Base-by-base conservation (phyloP, 2,888 invertebrate species). In the Eristalinus aeneus region DNA sequence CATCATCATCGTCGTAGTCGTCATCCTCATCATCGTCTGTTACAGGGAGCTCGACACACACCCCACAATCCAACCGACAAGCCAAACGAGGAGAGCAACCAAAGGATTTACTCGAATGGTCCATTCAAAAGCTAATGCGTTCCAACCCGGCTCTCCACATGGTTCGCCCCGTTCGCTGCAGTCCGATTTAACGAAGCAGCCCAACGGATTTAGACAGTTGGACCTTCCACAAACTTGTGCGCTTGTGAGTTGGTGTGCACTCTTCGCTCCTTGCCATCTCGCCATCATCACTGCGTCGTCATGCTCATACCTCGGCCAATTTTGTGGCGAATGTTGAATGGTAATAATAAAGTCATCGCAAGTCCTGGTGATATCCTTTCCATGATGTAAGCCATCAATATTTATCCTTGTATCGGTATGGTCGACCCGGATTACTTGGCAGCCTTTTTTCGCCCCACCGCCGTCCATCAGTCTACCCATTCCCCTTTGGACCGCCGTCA, bases 331-430 rank as follows among this genome's bases (percentile, higher is more conserved):
- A 86, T 82, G 86, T 82, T 86, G 78, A 77, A 78, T 86, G 86
- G 77, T 86, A 81, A 86, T 86, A 86, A 86, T 86, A 86, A 86
- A 86, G 86, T 82, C 86, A 82, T 86, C 82, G 71, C 86, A 61
- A 86, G 86, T 74, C 82, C 78, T 23, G 67, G 71, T 86, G 77
- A 82, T 86, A 86, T 86, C 86, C 77, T 74, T 82, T 86, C 86
- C 74, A 74, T 86, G 82, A 82, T 86, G 86, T 86, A 82, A 86
- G 82, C 82, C 69, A 86, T 86, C 86, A 86, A 86, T 86, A 86
- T 86, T 86, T 86, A 86, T 86, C 67, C 77, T 77, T 82, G 86
- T 86, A 86, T 86, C 82, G 86, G 81, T 82, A 82, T 46, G 78
- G 77, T 78, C 86, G 69, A 74, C 60, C 74, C 56, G 78, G 82